phyloP scores from a whole-genome alignment of 2,113 vertebrate genomes.

The Pelecanus crispus region DNA sequence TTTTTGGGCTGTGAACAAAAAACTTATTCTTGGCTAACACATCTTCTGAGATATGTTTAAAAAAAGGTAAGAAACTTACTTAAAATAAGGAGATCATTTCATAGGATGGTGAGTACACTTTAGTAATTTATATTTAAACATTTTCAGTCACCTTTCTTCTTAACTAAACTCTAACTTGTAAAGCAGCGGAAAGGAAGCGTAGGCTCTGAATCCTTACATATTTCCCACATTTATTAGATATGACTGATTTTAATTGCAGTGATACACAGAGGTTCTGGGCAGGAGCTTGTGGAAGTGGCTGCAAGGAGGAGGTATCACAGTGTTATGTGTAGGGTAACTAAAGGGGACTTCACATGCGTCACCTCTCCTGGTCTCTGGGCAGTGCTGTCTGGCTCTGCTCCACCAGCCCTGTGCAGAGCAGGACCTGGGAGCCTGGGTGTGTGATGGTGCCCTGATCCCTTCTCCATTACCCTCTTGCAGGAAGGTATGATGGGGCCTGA shows the following conservation, averaged over 20 bases:
- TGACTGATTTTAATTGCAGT: not conserved
- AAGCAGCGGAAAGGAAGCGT: not conserved
- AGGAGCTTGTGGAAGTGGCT: not conserved
- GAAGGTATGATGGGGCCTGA: not conserved
- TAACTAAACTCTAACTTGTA: not conserved
- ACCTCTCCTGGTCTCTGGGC: not conserved
- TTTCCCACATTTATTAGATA: not conserved
- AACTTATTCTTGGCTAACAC: not conserved
- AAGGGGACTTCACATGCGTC: not conserved
- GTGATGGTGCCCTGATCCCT: not conserved
- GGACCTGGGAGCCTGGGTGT: too few relatives aligned
- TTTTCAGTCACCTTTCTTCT: not conserved
- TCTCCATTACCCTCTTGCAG: not conserved
- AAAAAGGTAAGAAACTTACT: not conserved
- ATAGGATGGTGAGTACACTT: not conserved
- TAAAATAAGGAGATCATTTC: not conserved
- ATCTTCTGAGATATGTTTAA: not conserved
- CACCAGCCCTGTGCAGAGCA: not conserved
- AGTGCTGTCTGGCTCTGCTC: not conserved
- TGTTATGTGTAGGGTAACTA: not conserved
- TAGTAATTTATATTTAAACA: not conserved
- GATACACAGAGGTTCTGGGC: not conserved
- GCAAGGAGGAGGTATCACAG: not conserved
- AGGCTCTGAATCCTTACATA: not conserved
- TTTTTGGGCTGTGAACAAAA: not conserved